phyloP scores from a whole-genome alignment of 2,797 vertebrate genomes.

The Hypotaenidia okinawae region DNA sequence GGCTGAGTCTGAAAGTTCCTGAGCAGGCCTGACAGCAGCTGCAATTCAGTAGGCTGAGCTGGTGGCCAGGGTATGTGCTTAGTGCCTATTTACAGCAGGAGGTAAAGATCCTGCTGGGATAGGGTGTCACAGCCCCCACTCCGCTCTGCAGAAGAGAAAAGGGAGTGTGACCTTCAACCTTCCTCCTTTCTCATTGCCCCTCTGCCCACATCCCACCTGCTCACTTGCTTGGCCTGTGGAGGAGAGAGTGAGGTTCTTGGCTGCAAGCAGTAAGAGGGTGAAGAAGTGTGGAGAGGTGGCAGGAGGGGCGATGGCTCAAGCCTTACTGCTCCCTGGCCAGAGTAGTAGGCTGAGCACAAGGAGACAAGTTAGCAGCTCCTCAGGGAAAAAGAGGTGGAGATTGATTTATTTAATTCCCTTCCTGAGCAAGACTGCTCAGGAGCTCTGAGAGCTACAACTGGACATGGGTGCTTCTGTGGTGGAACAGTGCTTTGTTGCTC shows the following conservation, averaged over 20 bases:
- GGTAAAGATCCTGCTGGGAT: conserved; percentile 47
- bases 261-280: not conserved
- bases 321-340: not conserved
- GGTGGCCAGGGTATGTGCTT: not conserved
- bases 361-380: not conserved
- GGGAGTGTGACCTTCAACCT: conserved; percentile 45
- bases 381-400: not conserved
- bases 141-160: not conserved
- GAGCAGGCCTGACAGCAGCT: conserved; percentile 45
- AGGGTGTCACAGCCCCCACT: conserved; percentile 40
- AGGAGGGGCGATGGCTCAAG: not conserved
- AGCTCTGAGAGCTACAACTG: not conserved
- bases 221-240: accelerated
- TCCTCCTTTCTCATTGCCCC: not conserved
- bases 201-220: not conserved
- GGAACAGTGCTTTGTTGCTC: not conserved
- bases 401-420: not conserved
- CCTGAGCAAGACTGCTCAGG: not conserved
- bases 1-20: conserved; percentile 43
- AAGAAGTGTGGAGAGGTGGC: not conserved
- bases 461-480: not conserved
- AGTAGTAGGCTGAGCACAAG: not conserved
- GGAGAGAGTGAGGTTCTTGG: not conserved
- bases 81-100: conserved; percentile 60
- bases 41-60: conserved; percentile 36